Percentiles rank a stretch among this genome's conserved stretches.
Conservation (phyloP, 2,113 vertebrate species). For the Trichomycterus rosablanca region DNA sequence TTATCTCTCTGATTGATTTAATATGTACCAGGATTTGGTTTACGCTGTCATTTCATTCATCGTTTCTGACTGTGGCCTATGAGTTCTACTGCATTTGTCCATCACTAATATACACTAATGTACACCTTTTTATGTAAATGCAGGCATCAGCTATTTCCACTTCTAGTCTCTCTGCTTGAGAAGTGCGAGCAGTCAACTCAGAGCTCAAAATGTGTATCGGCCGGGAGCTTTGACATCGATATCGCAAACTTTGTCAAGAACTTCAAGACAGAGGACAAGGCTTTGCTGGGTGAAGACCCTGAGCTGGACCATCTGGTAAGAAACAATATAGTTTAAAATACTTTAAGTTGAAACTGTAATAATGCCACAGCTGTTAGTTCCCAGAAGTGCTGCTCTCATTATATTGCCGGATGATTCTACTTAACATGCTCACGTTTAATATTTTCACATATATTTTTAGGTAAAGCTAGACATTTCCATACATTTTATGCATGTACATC, state of each 20-base stretch:
- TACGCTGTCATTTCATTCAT: too few relatives aligned
- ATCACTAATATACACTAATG: neutral
- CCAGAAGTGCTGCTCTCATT: too few relatives aligned
- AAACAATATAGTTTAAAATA: neutral
- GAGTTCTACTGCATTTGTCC: neutral
- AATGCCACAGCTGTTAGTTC: too few relatives aligned
- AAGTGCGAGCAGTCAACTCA: constrained; percentile 96
- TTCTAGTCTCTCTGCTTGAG: constrained; percentile 92
- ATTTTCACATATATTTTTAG: too few relatives aligned
- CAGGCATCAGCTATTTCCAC: constrained; percentile 92
- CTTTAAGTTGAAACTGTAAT: too few relatives aligned
- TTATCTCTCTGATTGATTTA: neutral
- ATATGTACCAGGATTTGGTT: neutral
- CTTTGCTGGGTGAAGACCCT: constrained; percentile 94
- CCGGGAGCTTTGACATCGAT: constrained; percentile 93
- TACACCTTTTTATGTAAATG: neutral
- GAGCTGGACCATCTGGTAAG: constrained; percentile 93
- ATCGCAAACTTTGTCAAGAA: constrained; percentile 94
- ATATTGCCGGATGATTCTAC: too few relatives aligned
- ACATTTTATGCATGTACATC: too few relatives aligned
- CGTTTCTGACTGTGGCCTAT: neutral
- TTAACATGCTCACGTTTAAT: too few relatives aligned
- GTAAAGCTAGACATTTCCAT: too few relatives aligned
- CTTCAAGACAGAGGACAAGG: constrained; percentile 92
- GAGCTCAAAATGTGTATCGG: constrained; percentile 93